A percentile compares a stretch with the other conserved stretches of the same genome.
These are phyloP conservation scores for Platalea minor DNA, from an alignment of 2,797 vertebrate species.

Conservation along the genomic window DNA sequence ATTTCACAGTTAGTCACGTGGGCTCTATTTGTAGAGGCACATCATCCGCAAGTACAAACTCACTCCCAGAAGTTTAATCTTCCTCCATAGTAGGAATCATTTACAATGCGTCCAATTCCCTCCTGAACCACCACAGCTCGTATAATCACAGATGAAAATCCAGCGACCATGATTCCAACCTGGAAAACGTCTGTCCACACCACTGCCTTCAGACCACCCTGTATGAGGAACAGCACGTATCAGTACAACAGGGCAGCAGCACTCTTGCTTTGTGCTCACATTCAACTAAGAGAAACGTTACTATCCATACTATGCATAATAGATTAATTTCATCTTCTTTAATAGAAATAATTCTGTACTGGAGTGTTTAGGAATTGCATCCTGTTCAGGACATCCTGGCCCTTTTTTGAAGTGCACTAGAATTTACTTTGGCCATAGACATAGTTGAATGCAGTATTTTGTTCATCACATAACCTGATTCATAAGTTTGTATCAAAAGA, in stretches of 20 bases:
- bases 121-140: slow-evolving; percentile 80
- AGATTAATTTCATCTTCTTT: not conserved
- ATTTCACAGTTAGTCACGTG: not conserved
- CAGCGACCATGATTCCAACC: slow-evolving; percentile 90
- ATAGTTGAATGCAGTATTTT: not conserved
- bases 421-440: not conserved
- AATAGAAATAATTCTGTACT: not conserved
- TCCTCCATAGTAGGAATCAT: slow-evolving; percentile 83
- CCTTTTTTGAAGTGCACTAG: not conserved
- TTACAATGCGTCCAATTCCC: slow-evolving; percentile 81
- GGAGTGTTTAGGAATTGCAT: not conserved
- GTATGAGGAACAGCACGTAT: not conserved
- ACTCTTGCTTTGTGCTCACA: not conserved
- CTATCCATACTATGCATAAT: accelerated
- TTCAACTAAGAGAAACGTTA: not conserved
- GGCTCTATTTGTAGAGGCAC: not conserved
- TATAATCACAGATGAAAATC: slow-evolving; percentile 88
- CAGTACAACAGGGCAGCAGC: not conserved
- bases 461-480: not conserved
- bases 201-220: slow-evolving; percentile 96
- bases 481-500: not conserved
- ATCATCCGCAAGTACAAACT: slow-evolving; percentile 65
- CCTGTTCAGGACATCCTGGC: not conserved
- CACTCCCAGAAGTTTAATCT: slow-evolving; percentile 94
- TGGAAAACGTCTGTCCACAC: slow-evolving; percentile 98